Percentiles rank a stretch among this genome's conserved stretches.
Conservation (phyloP, 2,113 vertebrate genomes). For the Periophthalmus modestus region DNA sequence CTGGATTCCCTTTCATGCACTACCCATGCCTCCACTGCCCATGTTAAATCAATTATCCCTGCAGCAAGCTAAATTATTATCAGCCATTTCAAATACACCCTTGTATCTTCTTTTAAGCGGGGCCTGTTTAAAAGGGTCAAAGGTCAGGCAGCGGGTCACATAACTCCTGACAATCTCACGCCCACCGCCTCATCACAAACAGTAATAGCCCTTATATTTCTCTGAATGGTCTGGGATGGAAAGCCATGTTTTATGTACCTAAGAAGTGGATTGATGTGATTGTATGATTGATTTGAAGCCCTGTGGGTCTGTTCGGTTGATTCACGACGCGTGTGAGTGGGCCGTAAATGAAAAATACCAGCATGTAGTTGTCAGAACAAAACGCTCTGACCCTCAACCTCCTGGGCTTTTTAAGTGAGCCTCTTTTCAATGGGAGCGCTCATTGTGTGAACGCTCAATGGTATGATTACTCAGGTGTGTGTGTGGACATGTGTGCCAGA, state of each 20-base stretch:
- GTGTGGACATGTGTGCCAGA: background rate
- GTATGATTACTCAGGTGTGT: slow-evolving; percentile 33
- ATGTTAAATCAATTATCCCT: slow-evolving; percentile 61
- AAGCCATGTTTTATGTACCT: slow-evolving; percentile 45
- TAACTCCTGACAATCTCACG: slow-evolving; percentile 33
- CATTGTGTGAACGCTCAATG: slow-evolving; percentile 38
- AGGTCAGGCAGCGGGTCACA: slow-evolving; percentile 41
- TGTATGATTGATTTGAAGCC: slow-evolving; percentile 55
- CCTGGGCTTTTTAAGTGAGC: slow-evolving; percentile 33
- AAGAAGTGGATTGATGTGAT: slow-evolving; percentile 48
- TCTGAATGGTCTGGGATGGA: slow-evolving; percentile 41
- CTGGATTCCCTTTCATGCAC: slow-evolving; percentile 12
- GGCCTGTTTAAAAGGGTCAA: slow-evolving; percentile 27
- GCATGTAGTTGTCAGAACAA: slow-evolving; percentile 43
- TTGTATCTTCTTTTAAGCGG: slow-evolving; percentile 32
- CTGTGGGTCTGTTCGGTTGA: slow-evolving; percentile 27
- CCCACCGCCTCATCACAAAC: slow-evolving; percentile 15
- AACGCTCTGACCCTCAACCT: slow-evolving; percentile 57
- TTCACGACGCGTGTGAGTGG: slow-evolving; percentile 44
- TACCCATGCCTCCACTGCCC: slow-evolving; percentile 21
- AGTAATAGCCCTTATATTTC: slow-evolving; percentile 36
- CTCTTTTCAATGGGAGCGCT: slow-evolving; percentile 45
- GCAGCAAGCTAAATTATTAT: slow-evolving; percentile 37
- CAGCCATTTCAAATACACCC: slow-evolving; percentile 44
- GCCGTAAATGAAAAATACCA: slow-evolving; percentile 57